Evolutionary conservation across 2,113 vertebrate genomes (phyloP).

Genomic region (Lanius ludovicianus): DNA sequence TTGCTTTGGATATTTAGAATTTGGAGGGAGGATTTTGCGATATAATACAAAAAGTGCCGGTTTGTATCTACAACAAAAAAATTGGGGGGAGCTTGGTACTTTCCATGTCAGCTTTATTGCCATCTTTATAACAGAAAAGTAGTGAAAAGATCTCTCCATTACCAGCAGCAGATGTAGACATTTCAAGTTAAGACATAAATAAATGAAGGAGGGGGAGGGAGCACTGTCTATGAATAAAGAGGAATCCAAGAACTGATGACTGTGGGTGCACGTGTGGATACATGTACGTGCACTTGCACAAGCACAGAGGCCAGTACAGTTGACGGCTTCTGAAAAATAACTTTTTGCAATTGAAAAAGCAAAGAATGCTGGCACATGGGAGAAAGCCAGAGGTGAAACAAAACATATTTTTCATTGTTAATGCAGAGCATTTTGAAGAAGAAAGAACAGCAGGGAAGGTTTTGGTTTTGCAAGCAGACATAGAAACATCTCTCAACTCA

Average conservation of each 20-base stretch:
- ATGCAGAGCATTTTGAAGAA: not conserved
- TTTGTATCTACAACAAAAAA: not conserved
- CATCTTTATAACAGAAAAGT: not conserved
- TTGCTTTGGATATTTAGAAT: not conserved
- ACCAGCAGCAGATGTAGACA: not conserved
- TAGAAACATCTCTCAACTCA: not conserved
- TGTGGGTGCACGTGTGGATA: not conserved
- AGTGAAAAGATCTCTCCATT: not conserved
- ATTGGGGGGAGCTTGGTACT: not conserved
- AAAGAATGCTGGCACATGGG: not conserved
- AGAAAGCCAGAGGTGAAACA: not conserved
- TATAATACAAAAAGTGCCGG: not conserved
- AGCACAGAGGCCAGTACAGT: not conserved
- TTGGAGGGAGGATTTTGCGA: not conserved
- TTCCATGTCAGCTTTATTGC: not conserved
- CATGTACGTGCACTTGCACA: accelerated
- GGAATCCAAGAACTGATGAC: not conserved
- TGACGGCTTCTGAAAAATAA: not conserved
- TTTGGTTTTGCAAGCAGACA: conserved; percentile 17
- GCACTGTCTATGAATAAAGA: not conserved
- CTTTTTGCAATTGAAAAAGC: not conserved
- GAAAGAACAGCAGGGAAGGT: not conserved
- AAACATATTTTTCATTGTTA: not conserved
- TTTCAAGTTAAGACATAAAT: not conserved
- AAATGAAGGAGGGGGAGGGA: not conserved